Evolutionary conservation across 2,113 vertebrate genomes (phyloP).

Genomic region (Spheniscus mendiculus): DNA sequence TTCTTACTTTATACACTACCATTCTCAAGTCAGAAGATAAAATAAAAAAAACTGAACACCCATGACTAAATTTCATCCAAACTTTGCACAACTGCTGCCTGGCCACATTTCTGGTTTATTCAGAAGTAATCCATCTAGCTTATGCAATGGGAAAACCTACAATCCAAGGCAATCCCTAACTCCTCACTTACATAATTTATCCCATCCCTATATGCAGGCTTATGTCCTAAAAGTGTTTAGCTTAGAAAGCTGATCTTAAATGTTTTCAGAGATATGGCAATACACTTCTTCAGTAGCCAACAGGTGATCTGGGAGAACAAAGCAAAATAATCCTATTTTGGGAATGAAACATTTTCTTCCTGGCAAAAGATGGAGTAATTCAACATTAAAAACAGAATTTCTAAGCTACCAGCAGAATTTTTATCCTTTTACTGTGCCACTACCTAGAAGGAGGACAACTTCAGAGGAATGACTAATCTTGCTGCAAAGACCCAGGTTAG

Average conservation of each 20-base stretch:
- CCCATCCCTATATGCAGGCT: not conserved
- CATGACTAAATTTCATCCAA: not conserved
- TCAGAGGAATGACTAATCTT: not conserved
- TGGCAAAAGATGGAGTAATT: not conserved
- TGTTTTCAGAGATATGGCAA: not conserved
- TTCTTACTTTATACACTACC: not conserved
- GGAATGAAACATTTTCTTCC: not conserved
- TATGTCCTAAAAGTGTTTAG: not conserved
- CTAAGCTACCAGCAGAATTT: not conserved
- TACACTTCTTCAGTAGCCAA: not conserved
- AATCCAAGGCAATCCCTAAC: not conserved
- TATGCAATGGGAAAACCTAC: not conserved
- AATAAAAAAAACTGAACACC: not conserved
- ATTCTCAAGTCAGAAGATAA: not conserved
- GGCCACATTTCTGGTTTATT: not conserved
- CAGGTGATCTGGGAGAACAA: not conserved
- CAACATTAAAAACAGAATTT: not conserved
- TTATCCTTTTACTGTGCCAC: not conserved
- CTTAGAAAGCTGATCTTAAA: not conserved
- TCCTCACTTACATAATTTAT: not conserved
- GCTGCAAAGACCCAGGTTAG: not conserved
- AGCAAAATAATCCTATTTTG: not conserved
- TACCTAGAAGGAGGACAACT: not conserved
- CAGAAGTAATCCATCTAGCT: not conserved
- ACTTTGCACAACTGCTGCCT: not conserved